Evolutionary conservation across 1,140 invertebrate genomes (phyloP), one percentile per base, ranked within the genome.

Genomic region (Pseudomyrmex flavicornis): DNA sequence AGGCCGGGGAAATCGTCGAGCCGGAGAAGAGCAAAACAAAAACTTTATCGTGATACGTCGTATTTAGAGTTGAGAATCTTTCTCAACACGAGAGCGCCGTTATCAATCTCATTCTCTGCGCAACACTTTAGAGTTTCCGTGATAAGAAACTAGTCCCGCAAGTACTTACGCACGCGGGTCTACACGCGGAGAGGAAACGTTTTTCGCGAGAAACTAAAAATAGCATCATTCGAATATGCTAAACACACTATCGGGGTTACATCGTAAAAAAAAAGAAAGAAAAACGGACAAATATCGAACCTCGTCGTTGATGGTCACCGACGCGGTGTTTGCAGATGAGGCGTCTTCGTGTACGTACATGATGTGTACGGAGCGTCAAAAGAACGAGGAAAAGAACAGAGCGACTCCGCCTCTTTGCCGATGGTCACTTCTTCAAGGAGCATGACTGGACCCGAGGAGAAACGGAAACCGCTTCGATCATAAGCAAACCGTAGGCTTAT

Each of bases 401-500:
- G 26, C n/a, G 58, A 44, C 7, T 35, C 26, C 69, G 74, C 70
- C 56, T 82, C 17, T 48, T 35, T 7, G 65, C 63, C 13, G 61
- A n/a, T 76, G 74, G 62, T 35, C 35, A 58, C 72, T 62, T 83
- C 50, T 66, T 17, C 52, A 15, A 48, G 54, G 62, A 58, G 52
- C 76, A 72, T n/a, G 76, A 61, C 69, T 59, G 68, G 80, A 5
- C 12, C 50, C 15, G 54, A 74, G 50, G 79, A 73, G 76, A 68
- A 66, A 70, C 44, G 48, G 48, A 61, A 65, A 76, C 52, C 62
- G 20, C 48, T 35, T 73, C 73, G 66, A 80, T 87, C 63, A 74
- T 82, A 65, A 74, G 84, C 85, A 89, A 75, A 85, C 65, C 52
- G 58, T 75, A 35, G 69, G 83, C 66, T 87, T 91, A 91, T 92